Conservation (phyloP, 2,113 vertebrate species). For the Conger conger region DNA sequence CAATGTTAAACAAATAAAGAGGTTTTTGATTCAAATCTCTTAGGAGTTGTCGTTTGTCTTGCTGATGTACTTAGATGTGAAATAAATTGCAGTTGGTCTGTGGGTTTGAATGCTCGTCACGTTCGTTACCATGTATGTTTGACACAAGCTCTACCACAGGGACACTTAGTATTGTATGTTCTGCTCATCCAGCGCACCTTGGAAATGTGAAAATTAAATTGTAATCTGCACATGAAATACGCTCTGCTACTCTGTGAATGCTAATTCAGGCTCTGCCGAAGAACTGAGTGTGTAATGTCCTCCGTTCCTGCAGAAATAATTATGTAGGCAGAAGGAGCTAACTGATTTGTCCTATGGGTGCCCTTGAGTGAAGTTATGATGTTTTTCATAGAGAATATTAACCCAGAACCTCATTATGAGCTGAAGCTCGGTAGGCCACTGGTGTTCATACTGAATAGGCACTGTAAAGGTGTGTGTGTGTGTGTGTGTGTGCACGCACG, state of each 20-base stretch:
- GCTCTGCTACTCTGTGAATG: background rate
- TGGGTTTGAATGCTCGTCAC: background rate
- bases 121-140: background rate
- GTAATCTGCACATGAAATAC: background rate
- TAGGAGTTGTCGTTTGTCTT: background rate
- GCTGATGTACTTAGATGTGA: background rate
- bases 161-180: background rate
- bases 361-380: background rate
- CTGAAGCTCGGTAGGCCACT: too few species aligned
- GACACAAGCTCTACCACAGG: background rate
- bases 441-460: too few species aligned
- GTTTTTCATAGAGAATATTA: too few species aligned
- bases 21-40: background rate
- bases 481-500: too few species aligned
- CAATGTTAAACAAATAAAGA: conserved; percentile 7
- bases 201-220: background rate
- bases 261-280: background rate
- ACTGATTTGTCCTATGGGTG: background rate
- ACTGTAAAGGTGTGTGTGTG: too few species aligned
- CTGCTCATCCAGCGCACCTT: background rate
- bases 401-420: too few species aligned
- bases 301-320: background rate
- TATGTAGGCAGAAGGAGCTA: background rate
- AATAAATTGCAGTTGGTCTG: background rate
- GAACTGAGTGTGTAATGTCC: background rate